Percentiles rank a stretch among this genome's conserved stretches.
Conservation (phyloP, 2,113 vertebrate species). For the Alligator mississippiensis region DNA sequence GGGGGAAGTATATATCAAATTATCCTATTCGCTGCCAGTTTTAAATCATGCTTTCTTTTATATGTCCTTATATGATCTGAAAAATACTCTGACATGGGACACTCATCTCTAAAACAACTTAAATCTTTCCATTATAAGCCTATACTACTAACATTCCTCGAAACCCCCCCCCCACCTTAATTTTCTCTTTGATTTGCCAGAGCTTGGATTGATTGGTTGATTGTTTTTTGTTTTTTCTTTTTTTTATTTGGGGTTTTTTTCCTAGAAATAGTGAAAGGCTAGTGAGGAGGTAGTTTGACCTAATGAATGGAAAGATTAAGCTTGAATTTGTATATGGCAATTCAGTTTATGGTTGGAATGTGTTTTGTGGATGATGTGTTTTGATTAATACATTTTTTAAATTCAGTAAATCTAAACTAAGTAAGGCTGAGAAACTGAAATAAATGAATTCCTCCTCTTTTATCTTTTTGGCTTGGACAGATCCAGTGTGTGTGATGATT, state of each 20-base stretch:
- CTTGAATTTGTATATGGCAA: background rate
- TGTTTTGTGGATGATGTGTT: background rate
- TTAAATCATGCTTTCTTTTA: background rate
- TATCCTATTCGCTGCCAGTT: background rate
- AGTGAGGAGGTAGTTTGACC: background rate
- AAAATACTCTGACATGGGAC: background rate
- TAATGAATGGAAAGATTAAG: background rate
- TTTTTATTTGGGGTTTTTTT: too few species aligned
- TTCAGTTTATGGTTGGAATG: background rate
- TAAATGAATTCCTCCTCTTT: background rate
- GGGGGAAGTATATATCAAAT: background rate
- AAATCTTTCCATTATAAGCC: background rate
- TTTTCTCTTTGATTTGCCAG: background rate
- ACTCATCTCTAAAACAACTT: background rate
- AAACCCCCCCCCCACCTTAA: background rate
- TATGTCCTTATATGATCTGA: background rate
- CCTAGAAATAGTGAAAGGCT: background rate
- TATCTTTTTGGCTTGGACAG: slow-evolving; percentile 59
- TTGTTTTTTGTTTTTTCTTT: background rate
- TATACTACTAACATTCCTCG: background rate
- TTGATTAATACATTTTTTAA: background rate
- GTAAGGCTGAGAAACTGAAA: background rate
- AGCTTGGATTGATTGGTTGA: slow-evolving; percentile 1
- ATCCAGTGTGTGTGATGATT: slow-evolving; percentile 73
- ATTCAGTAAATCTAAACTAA: background rate